A percentile compares a stretch with the other conserved stretches of the same genome.
Evolutionary conservation across 2,888 invertebrate genomes (phyloP).

Genomic region (Quadriops clusia): DNA sequence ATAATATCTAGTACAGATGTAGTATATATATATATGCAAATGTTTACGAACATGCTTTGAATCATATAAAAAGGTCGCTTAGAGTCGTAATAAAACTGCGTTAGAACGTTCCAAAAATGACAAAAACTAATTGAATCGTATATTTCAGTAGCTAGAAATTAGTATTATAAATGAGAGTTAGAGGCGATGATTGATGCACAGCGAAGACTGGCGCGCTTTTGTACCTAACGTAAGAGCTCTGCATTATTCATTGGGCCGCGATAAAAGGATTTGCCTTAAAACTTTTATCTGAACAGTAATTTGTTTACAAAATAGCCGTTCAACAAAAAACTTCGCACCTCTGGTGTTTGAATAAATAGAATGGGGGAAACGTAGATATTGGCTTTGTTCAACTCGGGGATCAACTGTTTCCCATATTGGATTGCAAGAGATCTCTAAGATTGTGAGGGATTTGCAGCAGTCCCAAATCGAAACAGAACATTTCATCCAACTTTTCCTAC

Average conservation of each 20-base stretch:
- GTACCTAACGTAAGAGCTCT: slow-evolving; percentile 22
- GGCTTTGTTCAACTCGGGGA: slow-evolving; percentile 33
- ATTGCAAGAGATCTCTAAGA: slow-evolving; percentile 36
- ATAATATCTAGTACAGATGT: too few relatives aligned
- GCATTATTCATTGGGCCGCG: slow-evolving; percentile 36
- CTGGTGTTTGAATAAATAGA: slow-evolving; percentile 35
- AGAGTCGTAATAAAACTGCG: too few relatives aligned
- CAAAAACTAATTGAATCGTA: slow-evolving; percentile 29
- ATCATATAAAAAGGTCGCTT: too few relatives aligned
- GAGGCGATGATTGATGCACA: slow-evolving; percentile 21
- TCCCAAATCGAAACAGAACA: slow-evolving; percentile 38
- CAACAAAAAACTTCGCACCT: slow-evolving; percentile 32
- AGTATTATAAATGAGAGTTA: slow-evolving; percentile 24
- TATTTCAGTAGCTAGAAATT: slow-evolving; percentile 27
- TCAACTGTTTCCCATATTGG: slow-evolving; percentile 36
- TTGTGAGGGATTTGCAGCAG: slow-evolving; percentile 37
- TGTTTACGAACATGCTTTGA: too few relatives aligned
- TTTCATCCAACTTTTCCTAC: slow-evolving; percentile 37
- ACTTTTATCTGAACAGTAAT: slow-evolving; percentile 37
- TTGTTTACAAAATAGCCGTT: slow-evolving; percentile 38
- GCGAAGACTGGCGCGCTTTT: slow-evolving; percentile 16
- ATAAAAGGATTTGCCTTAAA: slow-evolving; percentile 37
- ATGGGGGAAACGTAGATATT: slow-evolving; percentile 29
- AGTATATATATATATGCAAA: too few relatives aligned
- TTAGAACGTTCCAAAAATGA: too few relatives aligned